phyloP scores from a whole-genome alignment of 2,797 vertebrate species.

The Carapus acus region DNA sequence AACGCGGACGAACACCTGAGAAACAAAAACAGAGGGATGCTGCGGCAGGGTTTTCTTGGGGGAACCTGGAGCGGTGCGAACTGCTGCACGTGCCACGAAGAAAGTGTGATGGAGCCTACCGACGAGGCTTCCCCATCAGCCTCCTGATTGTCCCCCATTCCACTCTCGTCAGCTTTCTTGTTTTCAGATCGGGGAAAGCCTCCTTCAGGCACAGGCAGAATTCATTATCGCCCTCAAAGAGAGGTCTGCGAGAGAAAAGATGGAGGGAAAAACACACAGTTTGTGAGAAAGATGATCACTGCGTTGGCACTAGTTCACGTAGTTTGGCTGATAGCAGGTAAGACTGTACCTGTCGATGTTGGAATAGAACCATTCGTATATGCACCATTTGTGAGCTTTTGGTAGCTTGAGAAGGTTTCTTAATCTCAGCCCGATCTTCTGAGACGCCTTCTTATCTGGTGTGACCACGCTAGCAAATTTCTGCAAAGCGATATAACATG shows the following conservation, averaged over 20 bases:
- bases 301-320: no score
- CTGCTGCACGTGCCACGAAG: background rate
- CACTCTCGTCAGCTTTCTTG: conserved; percentile 92
- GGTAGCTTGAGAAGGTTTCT: conserved; percentile 96
- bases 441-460: conserved; percentile 92
- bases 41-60: no score
- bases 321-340: background rate
- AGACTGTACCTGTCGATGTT: conserved; percentile 91
- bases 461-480: conserved; percentile 87
- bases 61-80: no score
- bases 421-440: conserved; percentile 95
- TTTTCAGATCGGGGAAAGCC: conserved; percentile 96
- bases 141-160: conserved; percentile 98
- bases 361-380: conserved; percentile 99
- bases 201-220: conserved; percentile 98
- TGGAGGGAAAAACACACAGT: background rate
- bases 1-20: conserved; percentile 96
- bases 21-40: no score
- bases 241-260: conserved; percentile 75
- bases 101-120: conserved; percentile 67
- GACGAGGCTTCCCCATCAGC: conserved; percentile 96
- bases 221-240: conserved; percentile 99
- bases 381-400: conserved; percentile 99
- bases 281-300: no score
- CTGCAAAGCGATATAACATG: conserved; percentile 63